These are phyloP conservation scores for Baccha elongata DNA, from an alignment of 2,888 invertebrate species.

Conservation along the genomic window DNA sequence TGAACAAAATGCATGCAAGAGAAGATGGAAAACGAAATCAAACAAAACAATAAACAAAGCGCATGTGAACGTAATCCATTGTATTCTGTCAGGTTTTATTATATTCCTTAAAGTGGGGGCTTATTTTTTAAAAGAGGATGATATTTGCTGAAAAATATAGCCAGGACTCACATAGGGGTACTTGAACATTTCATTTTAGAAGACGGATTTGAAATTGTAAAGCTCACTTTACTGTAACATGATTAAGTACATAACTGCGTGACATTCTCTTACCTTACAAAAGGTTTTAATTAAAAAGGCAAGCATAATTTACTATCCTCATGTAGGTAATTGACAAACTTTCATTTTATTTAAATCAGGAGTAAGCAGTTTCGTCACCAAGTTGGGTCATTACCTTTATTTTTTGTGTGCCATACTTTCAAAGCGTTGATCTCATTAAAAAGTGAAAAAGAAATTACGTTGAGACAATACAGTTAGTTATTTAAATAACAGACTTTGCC, in stretches of 20 bases:
- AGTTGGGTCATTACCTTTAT: constrained; percentile 9
- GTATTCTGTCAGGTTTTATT: constrained; percentile 38
- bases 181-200: constrained; percentile 1
- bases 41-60: constrained; percentile 52
- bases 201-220: constrained; percentile 30
- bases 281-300: constrained; percentile 49
- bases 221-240: constrained; percentile 23
- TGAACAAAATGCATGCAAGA: not conserved
- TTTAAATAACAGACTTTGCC: not conserved
- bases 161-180: constrained; percentile 10
- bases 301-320: not conserved
- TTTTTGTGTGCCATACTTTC: not conserved
- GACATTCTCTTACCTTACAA: constrained; percentile 8
- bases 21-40: constrained; percentile 13
- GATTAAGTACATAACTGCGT: constrained; percentile 50
- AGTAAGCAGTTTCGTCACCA: constrained; percentile 25
- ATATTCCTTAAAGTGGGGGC: constrained; percentile 4
- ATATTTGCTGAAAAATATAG: constrained; percentile 10
- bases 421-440: not conserved
- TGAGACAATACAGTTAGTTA: not conserved
- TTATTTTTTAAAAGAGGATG: not conserved
- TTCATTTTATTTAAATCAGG: constrained; percentile 2
- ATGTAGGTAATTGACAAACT: not conserved
- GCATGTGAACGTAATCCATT: constrained; percentile 51
- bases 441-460: not conserved